Percentiles rank a stretch among this genome's conserved stretches.
These are phyloP conservation scores for Perca flavescens DNA, from an alignment of 2,113 vertebrate genomes.

Conservation along the genomic window DNA sequence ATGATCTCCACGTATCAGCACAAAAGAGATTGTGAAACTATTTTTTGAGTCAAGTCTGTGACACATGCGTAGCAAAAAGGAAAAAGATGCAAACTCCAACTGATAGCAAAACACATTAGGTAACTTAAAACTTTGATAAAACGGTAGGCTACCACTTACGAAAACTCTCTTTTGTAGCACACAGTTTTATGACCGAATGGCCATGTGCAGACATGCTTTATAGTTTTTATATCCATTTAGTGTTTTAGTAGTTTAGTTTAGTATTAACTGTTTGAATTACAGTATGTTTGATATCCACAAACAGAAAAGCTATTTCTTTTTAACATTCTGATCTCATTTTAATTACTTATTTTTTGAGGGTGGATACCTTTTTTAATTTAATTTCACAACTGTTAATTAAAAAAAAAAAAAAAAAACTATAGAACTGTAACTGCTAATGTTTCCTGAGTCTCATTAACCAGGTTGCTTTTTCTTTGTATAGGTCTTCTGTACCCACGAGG, in stretches of 20 bases:
- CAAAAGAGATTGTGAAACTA: not conserved
- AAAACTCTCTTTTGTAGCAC: no score
- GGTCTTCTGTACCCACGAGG: constrained; percentile 90
- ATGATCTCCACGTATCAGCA: not conserved
- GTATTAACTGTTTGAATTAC: no score
- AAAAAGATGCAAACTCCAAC: not conserved
- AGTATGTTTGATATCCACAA: no score
- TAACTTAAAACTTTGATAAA: not conserved
- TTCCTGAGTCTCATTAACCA: not conserved
- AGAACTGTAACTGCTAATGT: not conserved
- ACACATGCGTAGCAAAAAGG: not conserved
- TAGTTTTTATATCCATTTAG: not conserved
- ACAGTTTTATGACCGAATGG: no score
- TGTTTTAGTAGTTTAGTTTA: no score
- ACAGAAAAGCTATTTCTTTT: not conserved
- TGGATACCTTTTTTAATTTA: not conserved
- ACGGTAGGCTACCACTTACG: not conserved
- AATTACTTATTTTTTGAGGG: not conserved
- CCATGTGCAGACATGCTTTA: no score
- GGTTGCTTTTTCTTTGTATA: constrained; percentile 53
- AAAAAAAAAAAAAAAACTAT: not conserved
- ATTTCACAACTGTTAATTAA: not conserved
- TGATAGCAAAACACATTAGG: not conserved
- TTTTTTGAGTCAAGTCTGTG: not conserved
- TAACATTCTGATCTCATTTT: not conserved